Base-by-base conservation (phyloP, 37 sponge, comb jelly and placozoan genomes). In the Ephydatia muelleri region DNA sequence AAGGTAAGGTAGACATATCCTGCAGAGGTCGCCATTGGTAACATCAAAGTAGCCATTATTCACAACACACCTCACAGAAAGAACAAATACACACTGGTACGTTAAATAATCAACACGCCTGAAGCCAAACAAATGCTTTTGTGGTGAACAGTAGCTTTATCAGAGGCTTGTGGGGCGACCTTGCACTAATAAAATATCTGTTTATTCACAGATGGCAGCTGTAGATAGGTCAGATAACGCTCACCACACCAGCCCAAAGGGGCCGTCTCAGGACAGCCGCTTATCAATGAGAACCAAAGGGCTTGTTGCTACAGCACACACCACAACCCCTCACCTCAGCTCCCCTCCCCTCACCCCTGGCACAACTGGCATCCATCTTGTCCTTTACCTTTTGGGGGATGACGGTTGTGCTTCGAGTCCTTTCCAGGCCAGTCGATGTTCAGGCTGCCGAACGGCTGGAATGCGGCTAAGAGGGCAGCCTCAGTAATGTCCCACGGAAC, bases 401-500 rank as follows among this genome's bases (percentile, higher is more conserved):
- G 97, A 31, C 96, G 73, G 84, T 80, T 91, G 83, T 95, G 97
- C 73, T 92, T 93, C 66, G 82, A 84, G 33, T 99, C 99, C 83
- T 97, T 97, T 70, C 97, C 97, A 0, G 99, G 99, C 99, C 99
- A 99, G 79, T 99, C 99, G 40, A 99, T 87, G n/a, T 49, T 74
- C 27, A 99, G 80, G 65, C 28, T 79, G 9, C 99, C 99, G 88
- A 92, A 99, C 26, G 86, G 82, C 32, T 85, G 77, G 85, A 99
- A 99, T 16, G 88, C 77, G 5, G 89, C 86, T 2, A 95, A 72
- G 12, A 99, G 92, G 0, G 79, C 85, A 30, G 88, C 90, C 82
- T 99, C 96, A 4, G 97, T 99, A 78, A 96, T 96, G 87, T 99
- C 99, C 99, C 99, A 99, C 1, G 99, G 99, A 2, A 99, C 99